These are phyloP conservation scores for Eucidaris tribuloides DNA, from an alignment of 35 echinoderm and acorn worm genomes.

Conservation along the genomic window DNA sequence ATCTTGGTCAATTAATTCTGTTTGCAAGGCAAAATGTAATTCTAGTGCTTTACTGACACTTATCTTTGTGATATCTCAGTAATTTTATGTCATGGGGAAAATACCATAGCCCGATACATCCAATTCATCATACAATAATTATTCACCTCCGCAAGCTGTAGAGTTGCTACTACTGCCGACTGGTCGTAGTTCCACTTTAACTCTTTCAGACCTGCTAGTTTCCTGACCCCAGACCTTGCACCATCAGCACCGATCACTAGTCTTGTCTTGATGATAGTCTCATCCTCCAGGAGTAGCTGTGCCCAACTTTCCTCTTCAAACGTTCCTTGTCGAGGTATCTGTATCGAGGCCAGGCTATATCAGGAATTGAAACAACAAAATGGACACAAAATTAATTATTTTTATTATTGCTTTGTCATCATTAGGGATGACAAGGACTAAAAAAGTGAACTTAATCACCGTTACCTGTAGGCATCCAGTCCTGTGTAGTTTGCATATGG, in stretches of 20 bases:
- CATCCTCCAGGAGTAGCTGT: constrained; percentile 54
- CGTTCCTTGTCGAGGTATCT: constrained; percentile 26
- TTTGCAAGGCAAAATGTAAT: background rate
- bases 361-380: no score
- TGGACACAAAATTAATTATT: no score
- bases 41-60: no score
- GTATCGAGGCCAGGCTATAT: background rate
- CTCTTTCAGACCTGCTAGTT: constrained; percentile 38
- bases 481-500: no score
- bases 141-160: constrained; percentile 80
- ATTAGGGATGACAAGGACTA: no score
- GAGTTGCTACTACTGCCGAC: constrained; percentile 90
- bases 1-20: no score
- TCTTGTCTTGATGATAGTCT: constrained; percentile 59
- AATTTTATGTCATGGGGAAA: background rate
- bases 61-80: background rate
- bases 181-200: constrained; percentile 89
- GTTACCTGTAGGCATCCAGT: no score
- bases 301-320: constrained; percentile 74
- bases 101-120: background rate
- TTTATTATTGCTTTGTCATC: no score
- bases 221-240: constrained; percentile 67
- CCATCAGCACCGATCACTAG: constrained; percentile 92
- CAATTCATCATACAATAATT: background rate
- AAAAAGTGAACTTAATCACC: no score